Evolutionary conservation across 1,140 invertebrate genomes (phyloP).

Genomic region (fruit fly (Drosophila melanogaster)): DNA sequence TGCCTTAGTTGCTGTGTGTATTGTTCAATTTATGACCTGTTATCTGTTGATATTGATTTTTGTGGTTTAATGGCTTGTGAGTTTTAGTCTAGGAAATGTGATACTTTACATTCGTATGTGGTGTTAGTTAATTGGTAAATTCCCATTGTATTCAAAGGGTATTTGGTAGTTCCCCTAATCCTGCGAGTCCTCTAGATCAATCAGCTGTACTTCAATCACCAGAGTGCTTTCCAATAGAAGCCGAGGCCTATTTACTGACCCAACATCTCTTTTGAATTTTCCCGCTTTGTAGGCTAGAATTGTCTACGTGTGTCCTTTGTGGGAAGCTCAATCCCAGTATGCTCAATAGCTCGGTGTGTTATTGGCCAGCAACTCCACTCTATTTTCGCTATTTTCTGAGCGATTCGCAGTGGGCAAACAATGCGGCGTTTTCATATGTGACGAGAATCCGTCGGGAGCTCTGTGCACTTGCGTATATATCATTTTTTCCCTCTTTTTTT

Average conservation of each 20-base stretch:
- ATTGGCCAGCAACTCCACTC: slow-evolving; percentile 41
- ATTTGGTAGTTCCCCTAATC: not conserved
- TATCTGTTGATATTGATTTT: not conserved
- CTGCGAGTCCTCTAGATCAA: slow-evolving; percentile 10
- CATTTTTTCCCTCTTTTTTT: slow-evolving; percentile 6
- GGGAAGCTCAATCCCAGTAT: slow-evolving; percentile 14
- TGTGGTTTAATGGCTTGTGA: not conserved
- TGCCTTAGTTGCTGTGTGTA: not conserved
- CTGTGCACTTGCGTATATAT: slow-evolving; percentile 42
- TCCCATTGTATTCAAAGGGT: not conserved
- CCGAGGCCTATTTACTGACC: slow-evolving; percentile 48
- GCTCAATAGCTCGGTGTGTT: slow-evolving; percentile 32
- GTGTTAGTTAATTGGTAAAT: no score
- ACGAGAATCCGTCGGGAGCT: slow-evolving; percentile 51
- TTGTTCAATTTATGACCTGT: not conserved
- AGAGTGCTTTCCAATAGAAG: not conserved
- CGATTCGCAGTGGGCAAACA: slow-evolving; percentile 45
- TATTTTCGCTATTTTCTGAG: slow-evolving; percentile 31
- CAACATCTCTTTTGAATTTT: slow-evolving; percentile 61
- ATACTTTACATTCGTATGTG: no score
- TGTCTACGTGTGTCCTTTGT: slow-evolving; percentile 71
- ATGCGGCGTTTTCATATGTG: slow-evolving; percentile 55
- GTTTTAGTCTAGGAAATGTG: no score
- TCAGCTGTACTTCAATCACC: slow-evolving; percentile 6
- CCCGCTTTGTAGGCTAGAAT: slow-evolving; percentile 41